A percentile compares a stretch with the other conserved stretches of the same genome.
Evolutionary conservation across 1,140 invertebrate species (phyloP).

Genomic region (Littorina saxatilis): DNA sequence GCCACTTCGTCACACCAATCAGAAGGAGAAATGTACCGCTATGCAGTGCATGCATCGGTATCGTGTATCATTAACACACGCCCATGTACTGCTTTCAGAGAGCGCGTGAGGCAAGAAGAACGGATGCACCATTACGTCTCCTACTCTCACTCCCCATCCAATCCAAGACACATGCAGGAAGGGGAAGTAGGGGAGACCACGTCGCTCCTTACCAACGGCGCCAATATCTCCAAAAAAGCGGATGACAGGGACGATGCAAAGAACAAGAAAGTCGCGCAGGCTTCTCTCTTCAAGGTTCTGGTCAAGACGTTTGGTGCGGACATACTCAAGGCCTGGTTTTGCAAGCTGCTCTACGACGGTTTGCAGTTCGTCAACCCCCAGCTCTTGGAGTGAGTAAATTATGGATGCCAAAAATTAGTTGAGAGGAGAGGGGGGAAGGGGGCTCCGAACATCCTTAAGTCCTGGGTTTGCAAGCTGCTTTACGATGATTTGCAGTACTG

Average conservation of each 20-base stretch:
- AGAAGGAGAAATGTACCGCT: no score
- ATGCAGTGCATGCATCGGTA: no score
- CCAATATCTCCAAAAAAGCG: conserved; percentile 21
- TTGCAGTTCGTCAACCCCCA: conserved; percentile 67
- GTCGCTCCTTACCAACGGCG: conserved; percentile 26
- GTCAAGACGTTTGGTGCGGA: conserved; percentile 59
- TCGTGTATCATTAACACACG: no score
- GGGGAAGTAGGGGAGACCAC: conserved; percentile 44
- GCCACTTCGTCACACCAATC: no score
- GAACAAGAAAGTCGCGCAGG: conserved; percentile 44
- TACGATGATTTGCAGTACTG: conserved; percentile 67
- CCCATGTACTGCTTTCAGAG: background rate
- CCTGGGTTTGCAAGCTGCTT: conserved; percentile 64
- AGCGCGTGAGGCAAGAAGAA: background rate
- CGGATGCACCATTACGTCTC: background rate
- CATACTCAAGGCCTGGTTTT: conserved; percentile 57
- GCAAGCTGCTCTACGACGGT: conserved; percentile 68
- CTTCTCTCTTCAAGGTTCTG: conserved; percentile 64
- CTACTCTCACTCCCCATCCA: background rate
- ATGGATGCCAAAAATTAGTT: no score
- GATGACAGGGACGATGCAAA: conserved; percentile 42
- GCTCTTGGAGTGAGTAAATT: conserved; percentile 60
- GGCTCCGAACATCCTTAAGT: conserved; percentile 49
- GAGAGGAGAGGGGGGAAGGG: background rate
- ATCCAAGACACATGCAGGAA: background rate